These are phyloP conservation scores for Penaeus monodon DNA, from an alignment of 2,888 invertebrate species.

Conservation along the genomic window DNA sequence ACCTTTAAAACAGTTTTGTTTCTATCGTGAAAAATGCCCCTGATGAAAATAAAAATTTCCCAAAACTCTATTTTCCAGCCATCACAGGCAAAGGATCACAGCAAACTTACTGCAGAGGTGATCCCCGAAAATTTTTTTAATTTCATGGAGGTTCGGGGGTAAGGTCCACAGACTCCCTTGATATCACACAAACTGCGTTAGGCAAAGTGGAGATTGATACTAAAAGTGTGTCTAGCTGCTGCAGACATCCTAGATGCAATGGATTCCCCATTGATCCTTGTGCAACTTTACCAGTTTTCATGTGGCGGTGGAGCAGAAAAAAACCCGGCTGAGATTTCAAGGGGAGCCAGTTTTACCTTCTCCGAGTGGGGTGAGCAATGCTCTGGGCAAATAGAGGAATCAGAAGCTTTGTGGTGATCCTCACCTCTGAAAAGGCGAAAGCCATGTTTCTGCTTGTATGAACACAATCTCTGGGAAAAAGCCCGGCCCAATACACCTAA, in stretches of 20 bases:
- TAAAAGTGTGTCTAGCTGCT: constrained; percentile 51
- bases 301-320: constrained; percentile 48
- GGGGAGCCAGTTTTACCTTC: constrained; percentile 48
- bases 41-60: too few relatives aligned
- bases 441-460: constrained; percentile 37
- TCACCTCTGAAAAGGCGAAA: constrained; percentile 41
- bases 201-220: constrained; percentile 36
- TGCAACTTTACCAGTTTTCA: constrained; percentile 60
- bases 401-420: constrained; percentile 27
- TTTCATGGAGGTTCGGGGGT: not conserved
- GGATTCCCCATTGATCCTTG: constrained; percentile 58
- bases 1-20: too few relatives aligned
- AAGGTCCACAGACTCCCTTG: constrained; percentile 28
- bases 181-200: not conserved
- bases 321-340: constrained; percentile 40
- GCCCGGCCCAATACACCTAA: constrained; percentile 51
- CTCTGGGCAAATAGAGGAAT: constrained; percentile 35
- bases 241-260: constrained; percentile 50
- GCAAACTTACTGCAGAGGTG: not conserved
- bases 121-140: not conserved
- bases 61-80: too few relatives aligned
- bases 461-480: constrained; percentile 38
- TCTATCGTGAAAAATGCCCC: too few relatives aligned
- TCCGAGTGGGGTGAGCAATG: constrained; percentile 43
- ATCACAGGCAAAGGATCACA: too few relatives aligned